These are phyloP conservation scores for Hylaea fasciaria DNA, from an alignment of 2,888 invertebrate species.

Conservation along the genomic window DNA sequence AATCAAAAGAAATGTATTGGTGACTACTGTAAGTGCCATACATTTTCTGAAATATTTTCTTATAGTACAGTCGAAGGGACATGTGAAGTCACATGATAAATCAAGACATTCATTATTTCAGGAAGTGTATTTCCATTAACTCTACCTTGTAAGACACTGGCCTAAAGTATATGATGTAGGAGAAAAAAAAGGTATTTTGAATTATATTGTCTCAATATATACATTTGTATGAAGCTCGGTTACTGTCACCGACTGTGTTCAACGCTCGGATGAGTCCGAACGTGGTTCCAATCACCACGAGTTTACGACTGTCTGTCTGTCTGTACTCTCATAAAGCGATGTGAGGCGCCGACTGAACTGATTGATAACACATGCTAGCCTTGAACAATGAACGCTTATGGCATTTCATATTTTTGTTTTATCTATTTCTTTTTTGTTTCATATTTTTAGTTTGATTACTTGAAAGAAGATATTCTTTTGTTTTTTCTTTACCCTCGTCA, in stretches of 20 bases:
- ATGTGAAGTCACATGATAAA: no score
- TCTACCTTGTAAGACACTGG: no score
- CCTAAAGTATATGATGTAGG: no score
- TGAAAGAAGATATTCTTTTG: not conserved
- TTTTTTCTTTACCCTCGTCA: not conserved
- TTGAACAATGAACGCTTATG: conserved; percentile 50
- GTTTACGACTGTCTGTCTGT: conserved; percentile 79
- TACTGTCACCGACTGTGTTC: conserved; percentile 16
- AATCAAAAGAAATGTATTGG: no score
- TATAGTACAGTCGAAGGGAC: no score
- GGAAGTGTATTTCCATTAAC: no score
- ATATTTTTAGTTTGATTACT: not conserved
- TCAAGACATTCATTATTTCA: no score
- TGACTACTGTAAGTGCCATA: no score
- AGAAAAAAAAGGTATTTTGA: no score
- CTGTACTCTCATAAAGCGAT: conserved; percentile 65
- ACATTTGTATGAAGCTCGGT: conserved; percentile 5
- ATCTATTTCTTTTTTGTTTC: conserved; percentile 11
- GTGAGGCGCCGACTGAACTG: conserved; percentile 69
- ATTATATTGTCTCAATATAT: no score
- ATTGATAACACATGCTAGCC: conserved; percentile 78
- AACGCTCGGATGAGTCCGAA: conserved; percentile 67
- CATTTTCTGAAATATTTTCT: no score
- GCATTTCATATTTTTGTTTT: conserved; percentile 39
- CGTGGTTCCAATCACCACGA: conserved; percentile 79